These are phyloP conservation scores for Acrobasis repandana DNA, from an alignment of 2,888 invertebrate species.

Conservation along the genomic window DNA sequence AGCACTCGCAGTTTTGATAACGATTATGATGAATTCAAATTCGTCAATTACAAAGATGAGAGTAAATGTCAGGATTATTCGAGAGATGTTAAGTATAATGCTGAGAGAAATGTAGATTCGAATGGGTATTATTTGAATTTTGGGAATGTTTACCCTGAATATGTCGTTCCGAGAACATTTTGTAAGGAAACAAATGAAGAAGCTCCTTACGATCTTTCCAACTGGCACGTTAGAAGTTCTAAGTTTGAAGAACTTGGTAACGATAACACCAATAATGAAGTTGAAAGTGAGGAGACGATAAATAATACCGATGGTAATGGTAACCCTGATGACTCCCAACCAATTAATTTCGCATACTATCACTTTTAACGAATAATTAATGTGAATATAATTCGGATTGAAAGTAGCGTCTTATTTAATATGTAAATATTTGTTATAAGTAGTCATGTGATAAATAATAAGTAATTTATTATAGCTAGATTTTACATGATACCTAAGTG, in stretches of 20 bases:
- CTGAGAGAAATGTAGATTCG: constrained; percentile 21
- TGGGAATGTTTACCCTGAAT: constrained; percentile 42
- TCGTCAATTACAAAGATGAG: constrained; percentile 28
- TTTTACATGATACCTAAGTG: constrained; percentile 53
- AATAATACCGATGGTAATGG: constrained; percentile 33
- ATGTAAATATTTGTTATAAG: constrained; percentile 59
- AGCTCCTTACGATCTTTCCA: constrained; percentile 69
- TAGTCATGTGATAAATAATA: constrained; percentile 69
- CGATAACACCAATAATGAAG: constrained; percentile 45
- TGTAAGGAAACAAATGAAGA: constrained; percentile 51
- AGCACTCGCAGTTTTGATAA: constrained; percentile 35
- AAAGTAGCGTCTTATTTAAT: constrained; percentile 35
- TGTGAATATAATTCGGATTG: constrained; percentile 30
- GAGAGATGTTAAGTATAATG: constrained; percentile 26
- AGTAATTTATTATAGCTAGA: constrained; percentile 73
- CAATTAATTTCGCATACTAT: constrained; percentile 77
- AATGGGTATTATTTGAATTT: constrained; percentile 34
- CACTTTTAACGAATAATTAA: constrained; percentile 56
- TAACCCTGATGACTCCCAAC: constrained; percentile 50
- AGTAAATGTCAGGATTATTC: constrained; percentile 30
- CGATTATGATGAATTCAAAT: constrained; percentile 34
- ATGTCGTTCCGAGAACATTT: constrained; percentile 40
- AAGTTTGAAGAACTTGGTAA: constrained; percentile 42
- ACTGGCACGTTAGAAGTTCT: constrained; percentile 58
- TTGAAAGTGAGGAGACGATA: constrained; percentile 44